Evolutionary conservation across 2,888 invertebrate species (phyloP).

Genomic region (Diadegma fenestrale): DNA sequence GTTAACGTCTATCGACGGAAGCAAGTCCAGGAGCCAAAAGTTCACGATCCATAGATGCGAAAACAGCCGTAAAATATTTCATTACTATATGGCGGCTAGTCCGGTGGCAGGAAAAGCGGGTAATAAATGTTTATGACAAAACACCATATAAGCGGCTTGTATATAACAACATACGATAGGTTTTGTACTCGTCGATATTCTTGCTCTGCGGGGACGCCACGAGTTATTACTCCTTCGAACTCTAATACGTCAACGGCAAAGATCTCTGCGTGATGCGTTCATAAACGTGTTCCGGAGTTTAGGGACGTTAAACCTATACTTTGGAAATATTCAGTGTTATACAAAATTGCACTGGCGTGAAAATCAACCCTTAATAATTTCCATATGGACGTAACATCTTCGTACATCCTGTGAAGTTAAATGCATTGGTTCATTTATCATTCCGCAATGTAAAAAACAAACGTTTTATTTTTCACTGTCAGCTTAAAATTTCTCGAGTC

Average conservation of each 20-base stretch:
- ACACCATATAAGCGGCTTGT: slow-evolving; percentile 45
- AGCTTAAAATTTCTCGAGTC: not conserved
- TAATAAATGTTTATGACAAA: slow-evolving; percentile 76
- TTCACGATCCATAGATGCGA: slow-evolving; percentile 56
- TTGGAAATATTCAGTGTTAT: not conserved
- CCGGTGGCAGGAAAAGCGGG: slow-evolving; percentile 50
- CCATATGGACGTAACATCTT: not conserved
- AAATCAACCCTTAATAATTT: not conserved
- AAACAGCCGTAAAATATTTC: slow-evolving; percentile 76
- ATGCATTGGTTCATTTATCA: not conserved
- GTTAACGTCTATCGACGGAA: slow-evolving; percentile 60
- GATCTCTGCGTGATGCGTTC: slow-evolving; percentile 6
- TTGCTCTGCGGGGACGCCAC: slow-evolving; percentile 54
- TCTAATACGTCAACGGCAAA: slow-evolving; percentile 56
- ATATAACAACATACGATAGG: slow-evolving; percentile 46
- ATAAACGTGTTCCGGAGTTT: not conserved
- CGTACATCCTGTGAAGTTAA: slow-evolving; percentile 1
- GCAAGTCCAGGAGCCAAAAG: slow-evolving; percentile 68
- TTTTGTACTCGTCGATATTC: slow-evolving; percentile 45
- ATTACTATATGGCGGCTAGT: slow-evolving; percentile 66
- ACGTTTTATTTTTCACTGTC: not conserved
- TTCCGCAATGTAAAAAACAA: not conserved
- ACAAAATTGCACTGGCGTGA: not conserved
- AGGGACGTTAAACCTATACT: not conserved
- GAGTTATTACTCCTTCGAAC: slow-evolving; percentile 44